Evolutionary conservation across 2,797 vertebrate species (phyloP), one percentile per base, ranked within the genome.

Genomic region (Cheirogaleus major): DNA sequence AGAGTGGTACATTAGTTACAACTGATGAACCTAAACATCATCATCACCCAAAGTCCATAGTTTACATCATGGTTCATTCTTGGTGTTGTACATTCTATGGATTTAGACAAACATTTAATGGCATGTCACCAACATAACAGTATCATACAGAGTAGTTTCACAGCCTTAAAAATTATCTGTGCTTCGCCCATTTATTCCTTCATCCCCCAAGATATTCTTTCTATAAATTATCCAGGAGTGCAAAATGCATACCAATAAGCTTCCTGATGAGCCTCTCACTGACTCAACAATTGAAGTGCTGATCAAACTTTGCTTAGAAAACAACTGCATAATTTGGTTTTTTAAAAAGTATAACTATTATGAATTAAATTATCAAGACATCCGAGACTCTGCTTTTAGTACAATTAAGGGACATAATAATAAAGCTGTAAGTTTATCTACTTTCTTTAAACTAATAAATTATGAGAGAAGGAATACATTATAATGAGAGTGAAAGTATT

Each of bases 371-470:
- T 78, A 32, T 78, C 12, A 84, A 93, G 52, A 82, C 27, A 55
- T 32, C 23, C 27, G 45, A 91, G 52, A 76, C 55, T 82, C 22
- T 50, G 32, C 48, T 85, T 93, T 82, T 69, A 65, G 92, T 95
- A 69, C 43, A 91, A 75, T 30, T 48, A 92, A 38, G 25, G 7
- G 48, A 41, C 65, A 86, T 32, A 82, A 57, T 43, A 50, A 52
- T 32, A 95, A 55, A 35, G 12, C 27, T 70, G 20, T 61, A 73
- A 38, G 80, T 30, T 57, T 67, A 70, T 57, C 32, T 48, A 73
- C 43, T 90, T 96, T 73, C n/a, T n/a, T 72, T 91, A 93, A 43
- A 57, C 12, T 41, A 94, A 78, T 57, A 75, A 48, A 43, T 52
- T 88, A 22, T 57, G 30, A 76, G 43, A 81, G 5, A 17, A 48